phyloP scores from a whole-genome alignment of 1,140 invertebrate genomes.

The Drosophila arawakana region DNA sequence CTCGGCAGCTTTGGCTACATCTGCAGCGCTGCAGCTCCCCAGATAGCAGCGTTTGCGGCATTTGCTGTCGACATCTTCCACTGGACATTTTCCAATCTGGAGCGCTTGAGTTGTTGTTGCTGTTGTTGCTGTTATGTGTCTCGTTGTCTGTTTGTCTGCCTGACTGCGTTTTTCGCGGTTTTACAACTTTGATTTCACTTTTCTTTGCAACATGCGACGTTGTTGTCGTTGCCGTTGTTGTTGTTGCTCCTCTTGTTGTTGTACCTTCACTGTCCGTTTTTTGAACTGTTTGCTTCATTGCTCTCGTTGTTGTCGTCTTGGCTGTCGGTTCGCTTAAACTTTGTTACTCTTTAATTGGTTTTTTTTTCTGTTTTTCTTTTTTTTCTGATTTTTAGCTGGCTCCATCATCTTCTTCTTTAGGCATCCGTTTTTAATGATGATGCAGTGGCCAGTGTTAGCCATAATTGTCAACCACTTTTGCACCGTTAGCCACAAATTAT shows the following conservation, averaged over 20 bases:
- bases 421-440: slow-evolving; percentile 67
- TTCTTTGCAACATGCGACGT: slow-evolving; percentile 79
- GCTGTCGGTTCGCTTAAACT: slow-evolving; percentile 67
- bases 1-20: background rate
- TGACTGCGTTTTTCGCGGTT: slow-evolving; percentile 82
- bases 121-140: slow-evolving; percentile 61
- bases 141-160: slow-evolving; percentile 63
- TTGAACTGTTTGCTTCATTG: slow-evolving; percentile 81
- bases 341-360: slow-evolving; percentile 81
- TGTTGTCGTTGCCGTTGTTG: slow-evolving; percentile 47
- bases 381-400: slow-evolving; percentile 29
- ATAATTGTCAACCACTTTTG: slow-evolving; percentile 76
- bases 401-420: slow-evolving; percentile 57
- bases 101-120: slow-evolving; percentile 52
- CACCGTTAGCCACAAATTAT: slow-evolving; percentile 76
- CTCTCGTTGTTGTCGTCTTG: slow-evolving; percentile 65
- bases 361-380: slow-evolving; percentile 77
- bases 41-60: slow-evolving; percentile 44
- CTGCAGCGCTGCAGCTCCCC: slow-evolving; percentile 1
- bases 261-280: slow-evolving; percentile 80
- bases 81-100: slow-evolving; percentile 78
- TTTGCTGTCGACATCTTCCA: slow-evolving; percentile 74
- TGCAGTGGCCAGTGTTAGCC: slow-evolving; percentile 58
- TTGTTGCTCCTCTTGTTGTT: slow-evolving; percentile 39
- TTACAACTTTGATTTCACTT: slow-evolving; percentile 84